Evolutionary conservation across 2,888 invertebrate species (phyloP).

Genomic region (Criorhina ranunculi): DNA sequence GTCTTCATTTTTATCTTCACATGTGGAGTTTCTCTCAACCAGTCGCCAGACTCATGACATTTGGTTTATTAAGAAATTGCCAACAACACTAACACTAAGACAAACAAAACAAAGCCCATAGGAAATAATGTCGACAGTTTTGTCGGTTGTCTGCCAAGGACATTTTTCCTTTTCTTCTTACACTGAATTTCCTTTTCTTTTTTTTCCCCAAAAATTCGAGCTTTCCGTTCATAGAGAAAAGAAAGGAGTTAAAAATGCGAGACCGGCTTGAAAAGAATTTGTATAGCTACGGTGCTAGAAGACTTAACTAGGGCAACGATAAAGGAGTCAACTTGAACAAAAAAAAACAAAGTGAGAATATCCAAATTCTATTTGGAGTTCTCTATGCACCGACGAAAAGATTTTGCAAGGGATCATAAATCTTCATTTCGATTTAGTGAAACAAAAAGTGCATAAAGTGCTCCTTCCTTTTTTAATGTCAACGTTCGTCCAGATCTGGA

Average conservation of each 20-base stretch:
- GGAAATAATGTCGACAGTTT: conserved; percentile 66
- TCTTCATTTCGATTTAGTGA: conserved; percentile 56
- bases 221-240: background rate
- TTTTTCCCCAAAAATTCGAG: conserved; percentile 1
- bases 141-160: conserved; percentile 67
- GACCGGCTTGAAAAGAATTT: conserved; percentile 24
- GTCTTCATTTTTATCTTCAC: conserved; percentile 40
- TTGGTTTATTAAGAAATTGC: conserved; percentile 59
- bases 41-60: conserved; percentile 66
- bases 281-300: conserved; percentile 4
- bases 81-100: conserved; percentile 44
- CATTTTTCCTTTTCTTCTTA: conserved; percentile 22
- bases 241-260: conserved; percentile 24
- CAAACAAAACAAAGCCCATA: conserved; percentile 43
- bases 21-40: conserved; percentile 45
- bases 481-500: background rate
- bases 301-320: conserved; percentile 26
- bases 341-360: background rate
- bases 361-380: conserved; percentile 4
- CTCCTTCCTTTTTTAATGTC: conserved; percentile 12
- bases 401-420: conserved; percentile 62
- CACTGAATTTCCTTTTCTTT: background rate
- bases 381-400: conserved; percentile 42
- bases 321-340: conserved; percentile 32
- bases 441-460: conserved; percentile 43